Base-by-base conservation (phyloP, 2,888 invertebrate species). In the Abscondita cerata region DNA sequence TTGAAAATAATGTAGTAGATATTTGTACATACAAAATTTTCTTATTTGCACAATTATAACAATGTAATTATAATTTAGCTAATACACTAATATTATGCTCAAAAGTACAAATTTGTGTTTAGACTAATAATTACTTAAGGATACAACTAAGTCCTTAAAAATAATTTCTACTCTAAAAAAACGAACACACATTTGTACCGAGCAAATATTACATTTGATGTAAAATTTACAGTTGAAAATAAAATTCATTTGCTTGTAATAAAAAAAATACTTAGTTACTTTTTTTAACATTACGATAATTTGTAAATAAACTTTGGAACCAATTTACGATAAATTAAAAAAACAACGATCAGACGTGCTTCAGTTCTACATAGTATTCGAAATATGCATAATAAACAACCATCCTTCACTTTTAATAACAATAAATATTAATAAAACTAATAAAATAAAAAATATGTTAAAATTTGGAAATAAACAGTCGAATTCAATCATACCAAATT, bases 1-100 rank as follows among this genome's bases (percentile, higher is more conserved):
- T 48, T 31, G 48, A 48, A 48, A 48, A 48, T 48, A 48, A 25
- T 48, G 48, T 48, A 48, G 48, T 48, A 48, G 31, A 13, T 48
- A 33, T 48, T 33, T 33, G 13, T 48, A 48, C 48, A 48, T 48
- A 48, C 48, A 48, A 48, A 48, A 48, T 48, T 48, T 48, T 48
- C 48, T 48, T 48, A 48, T 9, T 25, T 19, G 19, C 48, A 48
- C 48, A 48, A 33, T 33, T 48, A 48, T 48, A 48, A 48, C 48
- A 48, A 48, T 48, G 33, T 48, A 48, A 19, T 48, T 48, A 48
- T 33, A 48, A 48, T 48, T 48, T 33, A 25, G 20, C 31, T 25
- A 48, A n/a, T 38, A 12, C 11, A 5, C 38, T 15, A 48, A 25
- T 48, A 33, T 48, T 25, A 33, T 19, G 20, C 33, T 48, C 25